Evolutionary conservation across 2,888 invertebrate species (phyloP).

Genomic region (Cantharis rustica): DNA sequence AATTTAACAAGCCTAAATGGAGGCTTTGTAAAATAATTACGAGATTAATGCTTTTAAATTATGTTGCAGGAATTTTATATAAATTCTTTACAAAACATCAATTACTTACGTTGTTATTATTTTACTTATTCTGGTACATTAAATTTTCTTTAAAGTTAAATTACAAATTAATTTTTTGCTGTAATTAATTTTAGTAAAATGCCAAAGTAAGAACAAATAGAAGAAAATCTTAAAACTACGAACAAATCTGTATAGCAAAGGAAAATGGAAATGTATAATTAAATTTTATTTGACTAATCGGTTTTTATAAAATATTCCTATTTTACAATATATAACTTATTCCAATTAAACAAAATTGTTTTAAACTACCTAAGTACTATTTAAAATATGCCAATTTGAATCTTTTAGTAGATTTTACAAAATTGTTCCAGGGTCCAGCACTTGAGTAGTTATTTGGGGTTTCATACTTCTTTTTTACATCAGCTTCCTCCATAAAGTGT

Average conservation of each 20-base stretch:
- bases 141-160: not conserved
- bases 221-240: not conserved
- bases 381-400: too few species aligned
- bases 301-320: too few species aligned
- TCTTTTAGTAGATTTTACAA: too few species aligned
- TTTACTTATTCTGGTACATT: not conserved
- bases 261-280: not conserved
- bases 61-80: slow-evolving; percentile 19
- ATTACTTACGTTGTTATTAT: not conserved
- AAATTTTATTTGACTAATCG: too few species aligned
- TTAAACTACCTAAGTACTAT: too few species aligned
- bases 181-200: not conserved
- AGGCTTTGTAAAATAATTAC: slow-evolving; percentile 11
- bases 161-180: not conserved
- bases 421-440: too few species aligned
- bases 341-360: too few species aligned
- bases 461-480: too few species aligned
- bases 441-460: too few species aligned
- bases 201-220: not conserved
- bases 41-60: slow-evolving; percentile 18
- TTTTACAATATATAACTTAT: too few species aligned
- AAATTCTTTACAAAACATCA: slow-evolving; percentile 6
- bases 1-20: slow-evolving; percentile 18
- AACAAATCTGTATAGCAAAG: not conserved
- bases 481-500: too few species aligned